A percentile compares a stretch with the other conserved stretches of the same genome.
These are phyloP conservation scores for Plodia interpunctella DNA, from an alignment of 1,140 invertebrate genomes.

Conservation along the genomic window DNA sequence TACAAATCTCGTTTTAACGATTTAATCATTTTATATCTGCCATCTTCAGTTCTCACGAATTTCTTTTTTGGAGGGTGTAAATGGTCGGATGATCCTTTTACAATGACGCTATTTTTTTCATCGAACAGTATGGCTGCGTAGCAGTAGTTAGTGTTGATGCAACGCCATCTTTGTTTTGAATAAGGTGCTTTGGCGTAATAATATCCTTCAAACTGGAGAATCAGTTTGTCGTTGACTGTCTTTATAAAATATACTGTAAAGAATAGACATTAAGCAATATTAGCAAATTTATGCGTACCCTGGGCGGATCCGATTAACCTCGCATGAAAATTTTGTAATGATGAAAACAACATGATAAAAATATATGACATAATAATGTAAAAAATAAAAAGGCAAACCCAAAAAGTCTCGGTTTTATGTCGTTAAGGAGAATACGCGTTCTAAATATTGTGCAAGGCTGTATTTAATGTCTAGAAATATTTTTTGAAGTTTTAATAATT, in stretches of 20 bases:
- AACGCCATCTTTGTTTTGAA: neutral
- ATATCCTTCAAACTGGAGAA: neutral
- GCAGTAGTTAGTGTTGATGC: conserved; percentile 8
- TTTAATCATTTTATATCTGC: conserved; percentile 5
- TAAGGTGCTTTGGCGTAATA: conserved; percentile 5
- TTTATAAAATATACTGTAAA: conserved; percentile 5
- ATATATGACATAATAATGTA: too few relatives aligned
- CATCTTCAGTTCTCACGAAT: neutral
- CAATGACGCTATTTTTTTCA: neutral
- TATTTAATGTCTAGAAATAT: too few relatives aligned
- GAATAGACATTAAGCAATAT: neutral
- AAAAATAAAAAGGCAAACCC: too few relatives aligned
- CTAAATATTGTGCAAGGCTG: too few relatives aligned
- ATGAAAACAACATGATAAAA: too few relatives aligned
- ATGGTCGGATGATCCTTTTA: neutral
- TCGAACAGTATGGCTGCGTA: neutral
- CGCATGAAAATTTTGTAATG: too few relatives aligned
- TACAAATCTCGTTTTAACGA: neutral
- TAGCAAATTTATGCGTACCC: too few relatives aligned
- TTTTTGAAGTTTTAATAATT: too few relatives aligned
- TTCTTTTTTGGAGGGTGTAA: neutral
- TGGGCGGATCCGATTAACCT: too few relatives aligned
- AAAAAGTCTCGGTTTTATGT: too few relatives aligned
- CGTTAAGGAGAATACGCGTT: too few relatives aligned
- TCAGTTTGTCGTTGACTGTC: neutral